These are phyloP conservation scores for Hylaeus anthracinus DNA, from an alignment of 1,140 invertebrate species.

Conservation along the genomic window DNA sequence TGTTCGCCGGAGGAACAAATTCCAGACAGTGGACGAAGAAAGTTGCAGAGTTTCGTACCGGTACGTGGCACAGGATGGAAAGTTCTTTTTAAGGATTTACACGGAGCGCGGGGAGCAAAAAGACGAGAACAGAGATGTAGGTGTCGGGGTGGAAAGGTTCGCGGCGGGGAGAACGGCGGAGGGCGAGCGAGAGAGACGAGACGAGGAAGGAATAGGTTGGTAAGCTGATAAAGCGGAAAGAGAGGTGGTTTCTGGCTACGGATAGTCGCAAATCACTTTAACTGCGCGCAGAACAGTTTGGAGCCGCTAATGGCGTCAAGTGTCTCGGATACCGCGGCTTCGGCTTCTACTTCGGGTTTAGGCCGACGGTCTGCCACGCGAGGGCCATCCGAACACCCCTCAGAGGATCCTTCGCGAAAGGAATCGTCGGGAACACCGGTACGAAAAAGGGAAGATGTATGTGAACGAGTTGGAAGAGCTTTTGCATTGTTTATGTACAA, in stretches of 20 bases:
- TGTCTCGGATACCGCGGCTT: conserved; percentile 77
- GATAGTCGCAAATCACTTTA: conserved; percentile 81
- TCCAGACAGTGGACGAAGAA: too few relatives aligned
- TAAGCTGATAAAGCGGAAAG: conserved; percentile 42
- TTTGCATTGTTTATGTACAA: too few relatives aligned
- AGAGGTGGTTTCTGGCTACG: conserved; percentile 67
- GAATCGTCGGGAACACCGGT: not conserved
- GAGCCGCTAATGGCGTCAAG: conserved; percentile 80
- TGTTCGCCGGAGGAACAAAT: too few relatives aligned
- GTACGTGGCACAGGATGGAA: too few relatives aligned
- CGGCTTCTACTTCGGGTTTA: conserved; percentile 50
- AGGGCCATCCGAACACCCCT: too few relatives aligned
- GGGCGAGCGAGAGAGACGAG: conserved; percentile 7
- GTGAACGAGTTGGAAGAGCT: too few relatives aligned
- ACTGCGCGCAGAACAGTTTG: conserved; percentile 78
- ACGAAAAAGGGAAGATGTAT: too few relatives aligned
- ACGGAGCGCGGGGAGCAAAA: too few relatives aligned
- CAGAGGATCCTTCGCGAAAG: not conserved
- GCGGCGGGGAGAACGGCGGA: not conserved
- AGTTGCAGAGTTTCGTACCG: too few relatives aligned
- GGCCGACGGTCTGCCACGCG: conserved; percentile 31
- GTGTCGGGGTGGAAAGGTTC: not conserved
- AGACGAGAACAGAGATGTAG: too few relatives aligned
- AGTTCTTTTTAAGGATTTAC: too few relatives aligned
- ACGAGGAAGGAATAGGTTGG: conserved; percentile 11